Evolutionary conservation across 64 coral and sea anemone genomes (phyloP).

Genomic region (Stylophora pistillata): DNA sequence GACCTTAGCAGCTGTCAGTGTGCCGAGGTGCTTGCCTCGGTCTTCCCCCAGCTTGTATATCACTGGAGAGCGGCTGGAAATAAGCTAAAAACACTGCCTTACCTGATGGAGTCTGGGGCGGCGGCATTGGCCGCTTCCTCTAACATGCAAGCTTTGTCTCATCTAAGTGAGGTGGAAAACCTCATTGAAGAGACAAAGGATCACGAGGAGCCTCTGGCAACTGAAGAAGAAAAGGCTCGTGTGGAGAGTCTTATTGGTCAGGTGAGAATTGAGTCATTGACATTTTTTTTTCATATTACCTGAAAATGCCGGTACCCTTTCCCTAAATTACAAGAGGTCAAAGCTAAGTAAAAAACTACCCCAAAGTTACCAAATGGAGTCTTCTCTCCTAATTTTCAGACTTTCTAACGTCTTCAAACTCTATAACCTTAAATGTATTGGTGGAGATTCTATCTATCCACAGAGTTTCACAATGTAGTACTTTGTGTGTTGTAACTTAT

Average conservation of each 20-base stretch:
- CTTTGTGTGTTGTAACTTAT: too few species aligned
- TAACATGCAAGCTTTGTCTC: slow-evolving; percentile 95
- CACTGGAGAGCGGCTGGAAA: slow-evolving; percentile 95
- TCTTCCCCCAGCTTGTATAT: slow-evolving; percentile 94
- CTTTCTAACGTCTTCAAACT: too few species aligned
- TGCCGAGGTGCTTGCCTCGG: slow-evolving; percentile 86
- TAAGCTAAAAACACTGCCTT: slow-evolving; percentile 83
- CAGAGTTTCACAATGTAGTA: too few species aligned
- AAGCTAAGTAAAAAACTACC: too few species aligned
- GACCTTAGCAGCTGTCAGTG: slow-evolving; percentile 86
- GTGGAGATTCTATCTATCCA: too few species aligned
- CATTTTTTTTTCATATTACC: too few species aligned
- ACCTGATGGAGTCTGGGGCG: slow-evolving; percentile 90
- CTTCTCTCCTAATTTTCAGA: too few species aligned
- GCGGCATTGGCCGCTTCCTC: slow-evolving; percentile 82
- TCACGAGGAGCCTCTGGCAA: slow-evolving; percentile 49
- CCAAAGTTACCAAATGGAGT: too few species aligned
- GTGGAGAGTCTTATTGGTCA: slow-evolving; percentile 96
- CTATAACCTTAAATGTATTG: too few species aligned
- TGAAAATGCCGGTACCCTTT: too few species aligned
- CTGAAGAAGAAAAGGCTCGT: slow-evolving; percentile 82
- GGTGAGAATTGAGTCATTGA: slow-evolving; percentile 8
- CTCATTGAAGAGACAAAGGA: slow-evolving; percentile 62
- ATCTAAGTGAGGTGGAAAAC: slow-evolving; percentile 74
- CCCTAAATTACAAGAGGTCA: too few species aligned